Conservation (phyloP, 1,140 invertebrate genomes). For the Heterodera carotae region DNA sequence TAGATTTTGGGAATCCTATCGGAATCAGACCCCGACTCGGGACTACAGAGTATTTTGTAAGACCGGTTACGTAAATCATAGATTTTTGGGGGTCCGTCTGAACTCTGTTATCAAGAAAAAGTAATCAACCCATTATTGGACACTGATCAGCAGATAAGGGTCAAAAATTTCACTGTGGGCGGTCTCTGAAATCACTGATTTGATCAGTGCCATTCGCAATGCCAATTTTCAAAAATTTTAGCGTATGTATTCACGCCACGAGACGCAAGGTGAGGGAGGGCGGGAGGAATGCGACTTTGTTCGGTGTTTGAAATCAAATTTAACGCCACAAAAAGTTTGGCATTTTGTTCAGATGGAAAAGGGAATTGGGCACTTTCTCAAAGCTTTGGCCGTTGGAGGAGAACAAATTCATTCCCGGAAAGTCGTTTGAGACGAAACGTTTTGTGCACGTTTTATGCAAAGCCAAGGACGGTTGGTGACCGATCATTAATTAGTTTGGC, state of each 20-base stretch:
- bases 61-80: no score
- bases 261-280: conserved; percentile 61
- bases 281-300: no score
- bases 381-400: conserved; percentile 63
- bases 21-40: no score
- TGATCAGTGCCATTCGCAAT: no score
- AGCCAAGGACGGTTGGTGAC: conserved; percentile 37
- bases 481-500: no score
- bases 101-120: no score
- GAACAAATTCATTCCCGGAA: conserved; percentile 65
- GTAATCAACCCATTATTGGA: no score
- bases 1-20: background rate
- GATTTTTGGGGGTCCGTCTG: no score
- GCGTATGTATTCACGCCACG: conserved; percentile 63
- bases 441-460: conserved; percentile 63
- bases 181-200: no score
- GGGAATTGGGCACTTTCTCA: conserved; percentile 58
- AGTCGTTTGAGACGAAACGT: conserved; percentile 64
- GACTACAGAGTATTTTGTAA: no score
- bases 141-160: no score
- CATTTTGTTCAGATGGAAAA: conserved; percentile 59
- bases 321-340: conserved; percentile 15
- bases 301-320: background rate
- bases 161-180: no score
- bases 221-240: background rate